These are phyloP conservation scores for Pavo muticus DNA, from an alignment of 2,113 vertebrate genomes.

Conservation along the genomic window DNA sequence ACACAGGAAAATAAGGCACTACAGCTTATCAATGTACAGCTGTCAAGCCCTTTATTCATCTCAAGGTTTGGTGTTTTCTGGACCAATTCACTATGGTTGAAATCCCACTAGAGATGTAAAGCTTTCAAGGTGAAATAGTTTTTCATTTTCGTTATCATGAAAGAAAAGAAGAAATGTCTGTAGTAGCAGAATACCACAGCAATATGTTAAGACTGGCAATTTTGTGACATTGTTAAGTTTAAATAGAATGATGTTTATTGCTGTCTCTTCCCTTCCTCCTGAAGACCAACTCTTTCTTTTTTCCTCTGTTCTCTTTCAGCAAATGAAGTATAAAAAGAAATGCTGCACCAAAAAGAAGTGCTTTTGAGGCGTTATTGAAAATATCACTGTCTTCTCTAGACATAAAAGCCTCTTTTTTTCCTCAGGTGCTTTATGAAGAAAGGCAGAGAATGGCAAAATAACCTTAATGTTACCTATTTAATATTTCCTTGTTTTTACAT, in stretches of 20 bases:
- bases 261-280: background rate
- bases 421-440: background rate
- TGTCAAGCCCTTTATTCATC: slow-evolving; percentile 53
- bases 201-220: slow-evolving; percentile 8
- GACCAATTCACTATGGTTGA: slow-evolving; percentile 34
- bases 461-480: background rate
- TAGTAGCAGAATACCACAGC: background rate
- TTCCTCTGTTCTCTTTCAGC: background rate
- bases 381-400: background rate
- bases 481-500: background rate
- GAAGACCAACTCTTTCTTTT: background rate
- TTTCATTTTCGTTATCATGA: slow-evolving; percentile 48
- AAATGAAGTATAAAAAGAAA: background rate
- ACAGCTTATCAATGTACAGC: slow-evolving; percentile 14
- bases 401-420: fast-evolving
- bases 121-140: slow-evolving; percentile 53
- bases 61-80: slow-evolving; percentile 35
- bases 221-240: background rate
- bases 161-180: slow-evolving; percentile 33
- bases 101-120: slow-evolving; percentile 34
- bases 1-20: slow-evolving; percentile 6
- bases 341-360: background rate
- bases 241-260: background rate
- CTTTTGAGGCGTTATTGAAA: background rate
- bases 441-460: background rate